Evolutionary conservation across 2,797 vertebrate genomes (phyloP), one percentile per base, ranked within the genome.

Genomic region (Gymnopithys bicolor): DNA sequence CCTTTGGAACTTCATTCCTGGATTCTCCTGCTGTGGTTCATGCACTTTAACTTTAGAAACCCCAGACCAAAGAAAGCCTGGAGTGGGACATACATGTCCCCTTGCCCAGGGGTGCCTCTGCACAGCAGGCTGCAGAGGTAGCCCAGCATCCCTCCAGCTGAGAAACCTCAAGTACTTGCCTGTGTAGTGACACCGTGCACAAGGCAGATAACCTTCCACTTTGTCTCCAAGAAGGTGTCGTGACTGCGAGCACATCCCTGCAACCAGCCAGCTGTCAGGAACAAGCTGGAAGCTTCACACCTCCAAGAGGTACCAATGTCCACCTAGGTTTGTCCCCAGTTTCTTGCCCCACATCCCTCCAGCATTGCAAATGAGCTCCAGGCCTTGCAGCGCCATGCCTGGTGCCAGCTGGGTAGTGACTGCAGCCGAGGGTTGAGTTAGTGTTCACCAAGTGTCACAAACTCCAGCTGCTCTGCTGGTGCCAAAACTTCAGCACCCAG

Each of bases 111-210:
- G 19, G 4, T 1, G 2, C 19, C 58, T 66, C 33, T 46, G 59
- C 45, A 30, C 45, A 73, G 45, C 5, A 24, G 43, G 33, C 19
- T 87, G 45, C 69, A n/a, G 30, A 22, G 62, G 28, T 66, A 73
- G 49, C 43, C 70, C 55, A 23, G 32, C 33, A 43, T 19, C 28
- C 43, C 24, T 78, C 27, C 43, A 49, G 25, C 37, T 3, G 15
- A 41, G 15, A 25, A 76, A 14, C 23, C 30, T 25, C 0, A 1
- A 4, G 51, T 28, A 13, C 49, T 60, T 51, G 48, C 25, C 12
- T 23, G 59, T 30, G 21, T 0, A 0, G 19, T 27, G 52, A 35
- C 35, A 55, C 48, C 21, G 19, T 41, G 9, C 33, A 14, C 0
- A 2, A 55, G 22, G 46, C 87, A 39, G 19, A 56, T 41, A 43